Conservation (phyloP, 2,113 vertebrate species). For the Mormyrus lacerda region DNA sequence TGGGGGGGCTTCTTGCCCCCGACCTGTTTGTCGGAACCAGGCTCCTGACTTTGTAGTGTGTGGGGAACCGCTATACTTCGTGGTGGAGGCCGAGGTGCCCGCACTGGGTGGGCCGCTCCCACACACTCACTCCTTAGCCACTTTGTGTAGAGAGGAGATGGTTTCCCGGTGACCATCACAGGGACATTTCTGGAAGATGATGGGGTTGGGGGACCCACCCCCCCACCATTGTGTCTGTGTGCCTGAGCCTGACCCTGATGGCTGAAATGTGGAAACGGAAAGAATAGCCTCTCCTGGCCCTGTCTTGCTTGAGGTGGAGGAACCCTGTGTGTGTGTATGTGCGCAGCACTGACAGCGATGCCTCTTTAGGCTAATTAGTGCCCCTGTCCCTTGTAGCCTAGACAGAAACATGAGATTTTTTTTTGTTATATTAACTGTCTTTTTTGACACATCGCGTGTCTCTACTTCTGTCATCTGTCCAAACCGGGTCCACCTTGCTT, state of each 20-base stretch:
- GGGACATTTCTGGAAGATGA: background rate
- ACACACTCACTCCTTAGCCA: background rate
- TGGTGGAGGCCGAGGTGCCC: slow-evolving; percentile 10
- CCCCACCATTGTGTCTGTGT: background rate
- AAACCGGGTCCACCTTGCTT: background rate
- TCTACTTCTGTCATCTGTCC: background rate
- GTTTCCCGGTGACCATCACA: background rate
- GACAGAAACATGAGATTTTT: background rate
- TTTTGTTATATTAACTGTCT: background rate
- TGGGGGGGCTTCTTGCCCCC: background rate
- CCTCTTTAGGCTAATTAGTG: background rate
- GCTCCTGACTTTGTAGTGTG: slow-evolving; percentile 5
- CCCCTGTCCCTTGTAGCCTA: background rate
- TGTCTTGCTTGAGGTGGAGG: background rate
- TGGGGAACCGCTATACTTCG: slow-evolving; percentile 21
- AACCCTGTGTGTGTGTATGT: background rate
- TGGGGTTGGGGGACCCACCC: background rate
- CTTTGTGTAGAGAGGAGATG: background rate
- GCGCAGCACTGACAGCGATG: background rate
- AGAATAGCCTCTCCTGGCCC: background rate
- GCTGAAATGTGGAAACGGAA: background rate
- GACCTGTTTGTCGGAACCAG: background rate
- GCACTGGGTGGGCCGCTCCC: background rate
- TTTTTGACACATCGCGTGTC: background rate
- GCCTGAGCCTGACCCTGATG: background rate